These are phyloP conservation scores for Pyrochroa serraticornis DNA, from an alignment of 2,888 invertebrate genomes.

Conservation along the genomic window DNA sequence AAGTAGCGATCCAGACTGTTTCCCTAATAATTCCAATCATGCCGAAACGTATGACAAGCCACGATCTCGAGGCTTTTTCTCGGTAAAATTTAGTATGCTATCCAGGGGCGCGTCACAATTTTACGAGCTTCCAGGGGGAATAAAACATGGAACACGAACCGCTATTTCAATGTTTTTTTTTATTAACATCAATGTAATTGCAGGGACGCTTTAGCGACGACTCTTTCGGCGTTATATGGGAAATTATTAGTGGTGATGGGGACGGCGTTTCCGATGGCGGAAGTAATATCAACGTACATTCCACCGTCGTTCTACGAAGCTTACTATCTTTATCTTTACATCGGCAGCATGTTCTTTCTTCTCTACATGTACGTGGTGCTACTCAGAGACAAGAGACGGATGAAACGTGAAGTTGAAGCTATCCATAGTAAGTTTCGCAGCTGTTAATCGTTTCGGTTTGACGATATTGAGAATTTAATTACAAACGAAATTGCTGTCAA, in stretches of 20 bases:
- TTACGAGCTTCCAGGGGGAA: background rate
- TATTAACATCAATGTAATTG: slow-evolving; percentile 39
- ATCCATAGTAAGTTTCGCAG: slow-evolving; percentile 24
- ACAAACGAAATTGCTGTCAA: background rate
- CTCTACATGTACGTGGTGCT: slow-evolving; percentile 74
- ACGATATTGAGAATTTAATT: no score
- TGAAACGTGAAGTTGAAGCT: slow-evolving; percentile 45
- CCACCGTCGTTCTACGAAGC: slow-evolving; percentile 94
- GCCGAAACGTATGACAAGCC: slow-evolving; percentile 4
- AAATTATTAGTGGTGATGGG: slow-evolving; percentile 94
- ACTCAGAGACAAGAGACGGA: slow-evolving; percentile 61
- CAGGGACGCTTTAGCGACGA: slow-evolving; percentile 88
- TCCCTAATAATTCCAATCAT: slow-evolving; percentile 14
- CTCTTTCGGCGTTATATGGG: slow-evolving; percentile 91
- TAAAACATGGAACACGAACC: background rate
- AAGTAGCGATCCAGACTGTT: slow-evolving; percentile 9
- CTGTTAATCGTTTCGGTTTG: background rate
- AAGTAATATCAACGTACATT: slow-evolving; percentile 93
- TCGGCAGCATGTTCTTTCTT: slow-evolving; percentile 72
- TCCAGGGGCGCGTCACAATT: background rate
- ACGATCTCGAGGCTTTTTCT: background rate
- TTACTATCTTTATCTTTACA: slow-evolving; percentile 68
- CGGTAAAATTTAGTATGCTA: slow-evolving; percentile 5
- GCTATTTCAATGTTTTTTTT: slow-evolving; percentile 3
- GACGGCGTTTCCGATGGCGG: slow-evolving; percentile 93